phyloP scores from a whole-genome alignment of 2,113 vertebrate species.

The Alosa alosa region DNA sequence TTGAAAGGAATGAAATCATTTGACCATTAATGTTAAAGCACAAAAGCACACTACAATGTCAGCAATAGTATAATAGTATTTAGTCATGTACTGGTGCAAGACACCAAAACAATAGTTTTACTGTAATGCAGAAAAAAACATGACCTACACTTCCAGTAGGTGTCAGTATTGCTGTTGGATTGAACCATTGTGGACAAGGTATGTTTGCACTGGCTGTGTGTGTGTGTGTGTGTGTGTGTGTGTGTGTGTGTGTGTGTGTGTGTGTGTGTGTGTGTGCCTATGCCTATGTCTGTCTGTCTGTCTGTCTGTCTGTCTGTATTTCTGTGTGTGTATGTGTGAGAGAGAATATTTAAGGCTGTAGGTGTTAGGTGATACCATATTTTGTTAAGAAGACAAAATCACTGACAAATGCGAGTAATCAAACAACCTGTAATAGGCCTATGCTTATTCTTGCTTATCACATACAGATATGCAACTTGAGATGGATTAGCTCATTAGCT shows the following conservation, averaged over 20 bases:
- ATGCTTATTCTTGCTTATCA: too few species aligned
- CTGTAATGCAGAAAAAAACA: conserved; percentile 39
- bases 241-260: not conserved
- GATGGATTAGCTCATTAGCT: not conserved
- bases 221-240: not conserved
- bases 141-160: conserved; percentile 61
- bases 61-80: too few species aligned
- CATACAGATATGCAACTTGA: not conserved
- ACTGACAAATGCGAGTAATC: not conserved
- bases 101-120: not conserved
- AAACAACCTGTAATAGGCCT: not conserved
- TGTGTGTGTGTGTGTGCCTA: not conserved
- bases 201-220: not conserved
- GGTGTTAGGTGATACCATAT: not conserved
- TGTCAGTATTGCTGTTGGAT: conserved; percentile 72
- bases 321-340: not conserved
- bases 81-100: not conserved
- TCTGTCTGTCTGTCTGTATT: not conserved
- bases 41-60: too few species aligned
- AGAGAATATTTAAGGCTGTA: not conserved
- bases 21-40: too few species aligned
- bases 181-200: not conserved
- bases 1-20: too few species aligned
- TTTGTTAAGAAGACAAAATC: not conserved
- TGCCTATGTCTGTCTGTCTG: not conserved